These are phyloP conservation scores for Elysia chlorotica DNA, from an alignment of 1,140 invertebrate species.

Conservation along the genomic window DNA sequence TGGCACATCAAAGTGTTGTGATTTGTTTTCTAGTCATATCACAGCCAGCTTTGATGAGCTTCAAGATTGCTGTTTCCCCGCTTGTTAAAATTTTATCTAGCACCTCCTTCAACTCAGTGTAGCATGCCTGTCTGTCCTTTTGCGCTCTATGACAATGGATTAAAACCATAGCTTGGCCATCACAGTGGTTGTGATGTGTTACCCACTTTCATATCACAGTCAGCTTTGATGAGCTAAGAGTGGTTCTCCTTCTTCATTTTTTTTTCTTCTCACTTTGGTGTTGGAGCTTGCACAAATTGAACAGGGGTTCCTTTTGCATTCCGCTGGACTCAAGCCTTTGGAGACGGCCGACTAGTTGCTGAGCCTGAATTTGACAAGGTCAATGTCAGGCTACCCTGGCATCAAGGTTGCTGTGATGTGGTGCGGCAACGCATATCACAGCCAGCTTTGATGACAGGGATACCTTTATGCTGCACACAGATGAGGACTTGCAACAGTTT, in stretches of 20 bases:
- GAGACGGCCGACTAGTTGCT: no score
- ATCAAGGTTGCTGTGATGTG: constrained; percentile 53
- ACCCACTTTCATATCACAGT: constrained; percentile 50
- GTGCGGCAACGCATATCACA: constrained; percentile 47
- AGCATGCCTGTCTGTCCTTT: no score
- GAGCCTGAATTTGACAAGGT: constrained; percentile 37
- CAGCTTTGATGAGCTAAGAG: constrained; percentile 48
- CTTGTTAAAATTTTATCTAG: no score
- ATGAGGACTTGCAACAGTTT: not conserved
- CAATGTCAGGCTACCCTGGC: constrained; percentile 25
- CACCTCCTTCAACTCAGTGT: no score
- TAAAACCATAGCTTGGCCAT: no score
- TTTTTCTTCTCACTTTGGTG: no score
- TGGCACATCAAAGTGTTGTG: constrained; percentile 34
- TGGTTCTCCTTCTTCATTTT: no score
- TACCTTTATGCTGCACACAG: constrained; percentile 3
- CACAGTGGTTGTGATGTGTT: constrained; percentile 52
- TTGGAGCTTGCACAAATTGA: no score
- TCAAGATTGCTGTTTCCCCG: no score
- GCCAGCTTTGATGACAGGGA: constrained; percentile 56
- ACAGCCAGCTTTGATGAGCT: constrained; percentile 56
- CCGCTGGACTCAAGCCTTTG: no score
- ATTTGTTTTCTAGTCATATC: constrained; percentile 48
- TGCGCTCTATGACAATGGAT: no score
- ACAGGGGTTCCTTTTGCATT: no score